Percentiles rank a stretch among this genome's conserved stretches.
These are phyloP conservation scores for Ophion ellenae DNA, from an alignment of 2,888 invertebrate species.

Conservation along the genomic window DNA sequence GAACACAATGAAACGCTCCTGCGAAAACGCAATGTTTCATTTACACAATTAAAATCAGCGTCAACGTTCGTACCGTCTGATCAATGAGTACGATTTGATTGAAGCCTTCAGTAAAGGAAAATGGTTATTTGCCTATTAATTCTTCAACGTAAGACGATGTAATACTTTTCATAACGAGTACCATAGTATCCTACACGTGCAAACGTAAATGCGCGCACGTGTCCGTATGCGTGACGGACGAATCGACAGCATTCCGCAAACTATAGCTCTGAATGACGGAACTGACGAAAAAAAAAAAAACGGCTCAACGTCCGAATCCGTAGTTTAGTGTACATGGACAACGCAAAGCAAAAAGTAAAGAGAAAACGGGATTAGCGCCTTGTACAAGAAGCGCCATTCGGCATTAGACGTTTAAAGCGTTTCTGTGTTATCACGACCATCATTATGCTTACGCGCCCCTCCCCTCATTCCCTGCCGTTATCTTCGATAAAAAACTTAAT, in stretches of 20 bases:
- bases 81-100: background rate
- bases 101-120: background rate
- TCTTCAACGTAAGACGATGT: background rate
- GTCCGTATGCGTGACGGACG: background rate
- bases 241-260: slow-evolving; percentile 51
- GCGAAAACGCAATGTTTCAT: background rate
- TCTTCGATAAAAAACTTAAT: slow-evolving; percentile 63
- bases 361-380: slow-evolving; percentile 7
- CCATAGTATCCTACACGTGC: background rate
- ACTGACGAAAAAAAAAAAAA: slow-evolving; percentile 25
- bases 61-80: slow-evolving; percentile 23
- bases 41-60: background rate
- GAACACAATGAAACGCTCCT: background rate
- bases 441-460: slow-evolving; percentile 41
- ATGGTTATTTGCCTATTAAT: background rate
- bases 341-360: slow-evolving; percentile 4
- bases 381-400: slow-evolving; percentile 26
- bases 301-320: slow-evolving; percentile 28
- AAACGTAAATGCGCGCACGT: background rate
- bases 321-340: slow-evolving; percentile 42
- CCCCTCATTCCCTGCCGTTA: slow-evolving; percentile 35
- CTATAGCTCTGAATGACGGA: slow-evolving; percentile 16
- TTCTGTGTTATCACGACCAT: slow-evolving; percentile 66
- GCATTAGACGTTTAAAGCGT: slow-evolving; percentile 41
- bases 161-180: background rate